These are phyloP conservation scores for Mesodorylaimus sp. DNA, from an alignment of 2,888 invertebrate genomes.

Conservation along the genomic window DNA sequence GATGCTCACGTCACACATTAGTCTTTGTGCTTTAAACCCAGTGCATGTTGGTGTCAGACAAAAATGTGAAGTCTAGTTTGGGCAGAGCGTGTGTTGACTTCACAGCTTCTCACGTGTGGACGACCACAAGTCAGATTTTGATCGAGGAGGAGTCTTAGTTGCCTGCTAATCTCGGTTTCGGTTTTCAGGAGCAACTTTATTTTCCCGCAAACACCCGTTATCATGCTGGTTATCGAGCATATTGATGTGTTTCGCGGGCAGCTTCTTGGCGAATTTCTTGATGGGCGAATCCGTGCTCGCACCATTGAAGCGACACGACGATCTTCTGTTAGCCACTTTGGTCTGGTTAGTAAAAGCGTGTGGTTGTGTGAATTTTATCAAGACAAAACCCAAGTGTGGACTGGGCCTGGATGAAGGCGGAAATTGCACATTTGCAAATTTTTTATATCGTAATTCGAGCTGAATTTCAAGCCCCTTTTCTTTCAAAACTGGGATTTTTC, in stretches of 20 bases:
- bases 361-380: too few species aligned
- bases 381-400: too few species aligned
- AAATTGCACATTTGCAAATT: neutral
- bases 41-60: too few species aligned
- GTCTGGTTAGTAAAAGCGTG: slow-evolving; percentile 59
- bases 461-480: too few species aligned
- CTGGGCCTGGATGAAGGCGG: neutral
- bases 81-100: too few species aligned
- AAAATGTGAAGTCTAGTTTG: too few species aligned
- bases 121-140: too few species aligned
- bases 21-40: too few species aligned
- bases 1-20: too few species aligned
- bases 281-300: slow-evolving; percentile 87
- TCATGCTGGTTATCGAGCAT: slow-evolving; percentile 95
- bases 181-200: slow-evolving; percentile 56
- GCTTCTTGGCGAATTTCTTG: slow-evolving; percentile 81
- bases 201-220: slow-evolving; percentile 87
- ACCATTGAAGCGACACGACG: slow-evolving; percentile 83
- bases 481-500: too few species aligned
- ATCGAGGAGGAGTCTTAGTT: too few species aligned
- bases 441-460: neutral
- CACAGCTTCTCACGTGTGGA: too few species aligned
- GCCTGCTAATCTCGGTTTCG: slow-evolving; percentile 2
- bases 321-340: slow-evolving; percentile 68
- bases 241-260: slow-evolving; percentile 90